phyloP scores from a whole-genome alignment of 2,888 invertebrate genomes.

The Dynastes maya region DNA sequence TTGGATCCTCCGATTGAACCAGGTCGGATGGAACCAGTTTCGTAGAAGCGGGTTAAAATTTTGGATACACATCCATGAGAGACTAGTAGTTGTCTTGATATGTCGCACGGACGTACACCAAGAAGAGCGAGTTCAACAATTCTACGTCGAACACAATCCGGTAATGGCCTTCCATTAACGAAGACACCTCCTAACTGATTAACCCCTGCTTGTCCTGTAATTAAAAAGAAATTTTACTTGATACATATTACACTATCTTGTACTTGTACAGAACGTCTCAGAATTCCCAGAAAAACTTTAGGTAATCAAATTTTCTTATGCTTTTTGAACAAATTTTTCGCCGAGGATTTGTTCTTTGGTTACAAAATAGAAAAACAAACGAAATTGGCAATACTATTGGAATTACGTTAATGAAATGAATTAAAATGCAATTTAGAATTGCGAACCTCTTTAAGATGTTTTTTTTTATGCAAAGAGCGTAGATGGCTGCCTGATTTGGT shows the following conservation, averaged over 20 bases:
- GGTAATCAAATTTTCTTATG: too few relatives aligned
- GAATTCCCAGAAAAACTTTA: too few relatives aligned
- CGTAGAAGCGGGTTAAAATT: slow-evolving; percentile 96
- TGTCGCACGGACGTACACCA: slow-evolving; percentile 97
- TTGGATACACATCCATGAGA: slow-evolving; percentile 98
- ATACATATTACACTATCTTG: neutral
- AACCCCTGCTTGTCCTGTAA: slow-evolving; percentile 93
- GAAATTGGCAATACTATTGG: too few relatives aligned
- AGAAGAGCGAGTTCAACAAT: slow-evolving; percentile 96
- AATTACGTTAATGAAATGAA: too few relatives aligned
- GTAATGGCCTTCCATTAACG: slow-evolving; percentile 97
- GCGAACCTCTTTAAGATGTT: too few relatives aligned
- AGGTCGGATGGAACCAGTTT: slow-evolving; percentile 96
- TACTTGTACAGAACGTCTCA: too few relatives aligned
- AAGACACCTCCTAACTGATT: slow-evolving; percentile 98
- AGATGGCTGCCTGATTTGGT: too few relatives aligned
- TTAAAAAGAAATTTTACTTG: slow-evolving; percentile 30
- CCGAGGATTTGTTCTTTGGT: too few relatives aligned
- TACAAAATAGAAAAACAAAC: too few relatives aligned
- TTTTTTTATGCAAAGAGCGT: too few relatives aligned
- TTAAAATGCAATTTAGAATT: too few relatives aligned
- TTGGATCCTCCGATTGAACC: slow-evolving; percentile 96
- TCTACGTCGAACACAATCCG: slow-evolving; percentile 92
- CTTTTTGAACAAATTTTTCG: too few relatives aligned
- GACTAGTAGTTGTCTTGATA: slow-evolving; percentile 94